Evolutionary conservation across 2,888 invertebrate species (phyloP), one percentile per base, ranked within the genome.

Genomic region (Lepidocyrtoides sp.): DNA sequence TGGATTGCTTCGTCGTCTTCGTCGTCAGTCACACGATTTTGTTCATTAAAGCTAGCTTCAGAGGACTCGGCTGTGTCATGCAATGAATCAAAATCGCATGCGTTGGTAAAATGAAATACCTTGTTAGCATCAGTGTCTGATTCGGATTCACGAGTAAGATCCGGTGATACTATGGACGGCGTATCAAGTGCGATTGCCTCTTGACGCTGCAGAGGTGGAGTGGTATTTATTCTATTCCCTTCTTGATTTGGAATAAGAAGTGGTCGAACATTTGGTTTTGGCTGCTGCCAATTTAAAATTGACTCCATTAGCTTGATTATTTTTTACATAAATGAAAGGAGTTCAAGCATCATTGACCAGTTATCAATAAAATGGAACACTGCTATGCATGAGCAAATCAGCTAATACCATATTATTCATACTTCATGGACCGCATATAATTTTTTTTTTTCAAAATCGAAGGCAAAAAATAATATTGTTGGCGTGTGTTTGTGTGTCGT

Each of bases 121-220:
- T 32, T 54, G 72, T 44, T 20, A 44, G 17, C 32, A 44, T 44
- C 17, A 41, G 5, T 2, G 17, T 54, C 20, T 2, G 23, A 8
- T 20, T 44, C 44, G n/a, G n/a, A n/a, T n/a, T n/a, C n/a, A n/a
- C n/a, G n/a, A 10, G 0, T 1, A 14, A 26, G 8, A 8, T 48
- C 51, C 29, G n/a, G 51, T 2, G 54, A n/a, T 10, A 2, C n/a
- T 8, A 14, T 29, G 5, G 75, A 10, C 1, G 87, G 87, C 5
- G 87, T 44, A 0, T 86, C 87, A 51, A 87, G 10, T 32, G 29
- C 12, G 1, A 79, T 8, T 0, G 79, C 87, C 17, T 79, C 17
- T 17, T 87, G 87, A 17, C 79, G 44, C 63, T 63, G 48, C 17
- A 86, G n/a, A n/a, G n/a, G n/a, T 48, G 77, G 86, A 1, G 57